Evolutionary conservation across 2,888 invertebrate genomes (phyloP).

Genomic region (Eupithecia tripunctaria): DNA sequence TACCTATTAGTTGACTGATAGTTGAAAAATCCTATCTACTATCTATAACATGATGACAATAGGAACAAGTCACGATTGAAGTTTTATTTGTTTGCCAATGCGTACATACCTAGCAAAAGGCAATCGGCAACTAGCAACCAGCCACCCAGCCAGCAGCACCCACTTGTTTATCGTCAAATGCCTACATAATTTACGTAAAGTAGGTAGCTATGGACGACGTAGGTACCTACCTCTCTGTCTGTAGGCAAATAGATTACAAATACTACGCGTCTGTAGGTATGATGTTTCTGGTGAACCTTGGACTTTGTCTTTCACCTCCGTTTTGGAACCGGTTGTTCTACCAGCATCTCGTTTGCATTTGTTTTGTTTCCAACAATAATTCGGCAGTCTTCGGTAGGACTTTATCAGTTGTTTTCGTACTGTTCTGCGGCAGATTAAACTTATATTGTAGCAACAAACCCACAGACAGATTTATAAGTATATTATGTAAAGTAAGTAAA

Average conservation of each 20-base stretch:
- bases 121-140: neutral
- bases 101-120: neutral
- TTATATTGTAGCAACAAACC: too few species aligned
- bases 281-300: constrained; percentile 38
- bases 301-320: constrained; percentile 36
- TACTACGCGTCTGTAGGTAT: too few species aligned
- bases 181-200: neutral
- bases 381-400: neutral
- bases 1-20: neutral
- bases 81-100: neutral
- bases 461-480: too few species aligned
- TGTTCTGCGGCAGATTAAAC: neutral
- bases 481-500: too few species aligned
- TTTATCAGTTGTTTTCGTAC: neutral
- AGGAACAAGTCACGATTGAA: neutral
- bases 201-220: neutral
- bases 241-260: too few species aligned
- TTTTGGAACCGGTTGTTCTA: constrained; percentile 24
- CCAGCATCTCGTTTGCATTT: constrained; percentile 1
- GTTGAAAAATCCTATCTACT: too few species aligned
- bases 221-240: neutral
- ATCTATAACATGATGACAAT: neutral
- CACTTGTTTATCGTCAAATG: neutral
- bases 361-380: neutral
- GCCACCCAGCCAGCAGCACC: neutral